Evolutionary conservation across 2,797 vertebrate genomes (phyloP), one percentile per base, ranked within the genome.

Genomic region (Neopelma chrysocephalum): DNA sequence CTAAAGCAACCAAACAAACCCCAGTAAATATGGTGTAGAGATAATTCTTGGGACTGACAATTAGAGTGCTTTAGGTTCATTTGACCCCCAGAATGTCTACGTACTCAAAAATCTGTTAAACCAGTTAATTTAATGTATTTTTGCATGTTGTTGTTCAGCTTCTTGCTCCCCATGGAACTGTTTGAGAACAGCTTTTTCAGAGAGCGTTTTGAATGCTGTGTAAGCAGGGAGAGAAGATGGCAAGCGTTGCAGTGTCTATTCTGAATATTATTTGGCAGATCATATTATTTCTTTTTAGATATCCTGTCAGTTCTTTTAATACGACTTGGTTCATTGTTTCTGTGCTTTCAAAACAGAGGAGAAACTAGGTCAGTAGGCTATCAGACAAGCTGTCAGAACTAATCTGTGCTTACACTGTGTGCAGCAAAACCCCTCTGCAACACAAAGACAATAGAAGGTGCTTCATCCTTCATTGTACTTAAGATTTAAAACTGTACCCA

Each of bases 361-460:
- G 83, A 96, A 96, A 96, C 91, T 97, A 93, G 95, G 96, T 96
- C 96, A 94, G 78, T 96, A 91, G 95, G 96, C 91, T 94, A 92
- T 93, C 94, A 87, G 88, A 90, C 82, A 94, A 93, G 88, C 93
- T 96, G 89, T 95, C 91, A 82, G 91, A 91, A 94, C 81, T 94
- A 94, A 97, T 96, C 87, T 53, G 54, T 79, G 69, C 56, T 87
- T 94, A 69, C 15, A 6, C 60, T 75, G 71, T 71, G 82, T 82
- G 82, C 79, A 77, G 17, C 84, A 71, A 96, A 95, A 95, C 77
- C 89, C 58, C 51, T 82, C 29, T 76, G 93, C 87, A 88, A 48
- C 86, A 71, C 69, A 42, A 84, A 91, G 82, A 82, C 87, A 94
- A 93, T 87, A 93, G 83, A 94, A 91, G 51, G 73, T 93, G 62